These are phyloP conservation scores for Saxidomus purpurata DNA, from an alignment of 1,140 invertebrate species.

Conservation along the genomic window DNA sequence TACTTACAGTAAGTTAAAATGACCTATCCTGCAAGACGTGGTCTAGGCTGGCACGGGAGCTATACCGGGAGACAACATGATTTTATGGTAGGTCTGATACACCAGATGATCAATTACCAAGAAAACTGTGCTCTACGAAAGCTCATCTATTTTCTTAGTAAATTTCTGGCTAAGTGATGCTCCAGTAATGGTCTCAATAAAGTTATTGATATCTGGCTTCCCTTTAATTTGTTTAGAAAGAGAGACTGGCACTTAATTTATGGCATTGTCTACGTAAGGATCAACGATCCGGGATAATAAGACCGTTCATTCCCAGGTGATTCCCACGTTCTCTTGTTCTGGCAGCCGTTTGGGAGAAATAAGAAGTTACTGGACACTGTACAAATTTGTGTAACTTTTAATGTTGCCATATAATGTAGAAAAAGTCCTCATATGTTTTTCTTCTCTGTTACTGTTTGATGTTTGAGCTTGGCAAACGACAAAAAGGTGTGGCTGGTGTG, in stretches of 20 bases:
- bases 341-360: not conserved
- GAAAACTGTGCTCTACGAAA: not conserved
- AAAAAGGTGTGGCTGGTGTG: too few species aligned
- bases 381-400: too few species aligned
- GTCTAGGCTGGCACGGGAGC: too few species aligned
- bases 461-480: too few species aligned
- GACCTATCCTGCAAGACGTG: too few species aligned
- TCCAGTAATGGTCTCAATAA: constrained; percentile 22
- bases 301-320: not conserved
- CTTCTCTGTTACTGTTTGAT: too few species aligned
- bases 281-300: constrained; percentile 21
- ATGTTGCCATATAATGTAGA: too few species aligned
- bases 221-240: constrained; percentile 42
- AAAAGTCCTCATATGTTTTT: too few species aligned
- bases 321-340: not conserved
- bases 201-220: constrained; percentile 45
- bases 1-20: too few species aligned
- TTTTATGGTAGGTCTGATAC: not conserved
- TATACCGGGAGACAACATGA: too few species aligned
- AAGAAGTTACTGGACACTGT: too few species aligned
- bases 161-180: constrained; percentile 31
- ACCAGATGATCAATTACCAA: constrained; percentile 14
- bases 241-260: constrained; percentile 39
- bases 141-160: constrained; percentile 32
- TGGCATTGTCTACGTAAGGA: constrained; percentile 22